A percentile compares a stretch with the other conserved stretches of the same genome.
Evolutionary conservation across 2,888 invertebrate species (phyloP).

Genomic region (Chymomyza caudatula): DNA sequence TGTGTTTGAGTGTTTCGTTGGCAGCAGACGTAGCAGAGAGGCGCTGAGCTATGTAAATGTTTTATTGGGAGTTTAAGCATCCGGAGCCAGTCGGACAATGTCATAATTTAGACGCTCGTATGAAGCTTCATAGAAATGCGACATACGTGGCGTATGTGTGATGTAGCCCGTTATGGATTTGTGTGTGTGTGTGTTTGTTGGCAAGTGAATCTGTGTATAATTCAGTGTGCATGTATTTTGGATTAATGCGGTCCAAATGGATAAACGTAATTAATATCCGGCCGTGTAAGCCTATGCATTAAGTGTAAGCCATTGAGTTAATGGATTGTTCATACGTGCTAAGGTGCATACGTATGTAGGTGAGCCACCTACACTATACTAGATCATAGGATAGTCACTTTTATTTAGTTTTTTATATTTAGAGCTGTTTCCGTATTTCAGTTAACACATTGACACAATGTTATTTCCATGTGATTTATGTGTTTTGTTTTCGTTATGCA

Average conservation of each 20-base stretch:
- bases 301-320: constrained; percentile 26
- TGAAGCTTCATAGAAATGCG: background rate
- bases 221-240: constrained; percentile 42
- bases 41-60: constrained; percentile 24
- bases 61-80: constrained; percentile 14
- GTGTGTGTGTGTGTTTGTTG: constrained; percentile 35
- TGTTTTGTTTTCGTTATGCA: background rate
- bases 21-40: too few species aligned
- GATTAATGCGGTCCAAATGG: constrained; percentile 49
- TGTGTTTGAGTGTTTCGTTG: too few species aligned
- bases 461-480: background rate
- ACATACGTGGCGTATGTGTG: background rate
- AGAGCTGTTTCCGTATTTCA: background rate
- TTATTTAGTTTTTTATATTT: background rate
- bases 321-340: constrained; percentile 44
- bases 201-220: constrained; percentile 6
- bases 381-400: background rate
- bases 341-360: constrained; percentile 20
- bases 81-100: background rate
- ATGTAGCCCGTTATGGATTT: constrained; percentile 9
- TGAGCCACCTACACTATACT: background rate
- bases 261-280: constrained; percentile 64
- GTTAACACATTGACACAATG: background rate
- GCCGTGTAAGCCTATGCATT: constrained; percentile 4
- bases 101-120: background rate